A percentile compares a stretch with the other conserved stretches of the same genome.
Evolutionary conservation across 2,113 vertebrate genomes (phyloP).

Genomic region (Paramisgurnus dabryanus): DNA sequence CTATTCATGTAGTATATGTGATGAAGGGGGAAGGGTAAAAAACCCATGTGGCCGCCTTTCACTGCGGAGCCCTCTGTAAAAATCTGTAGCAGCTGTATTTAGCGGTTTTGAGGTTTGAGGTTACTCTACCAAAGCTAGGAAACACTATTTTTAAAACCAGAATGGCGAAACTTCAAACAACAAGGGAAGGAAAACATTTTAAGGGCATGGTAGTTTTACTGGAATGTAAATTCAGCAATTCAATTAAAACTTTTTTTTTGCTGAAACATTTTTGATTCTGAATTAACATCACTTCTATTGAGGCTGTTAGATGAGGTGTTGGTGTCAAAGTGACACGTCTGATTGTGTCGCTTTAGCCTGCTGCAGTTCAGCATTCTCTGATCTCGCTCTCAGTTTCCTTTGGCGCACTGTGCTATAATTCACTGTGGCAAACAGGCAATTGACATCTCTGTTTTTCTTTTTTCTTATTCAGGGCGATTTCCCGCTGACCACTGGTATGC

Average conservation of each 20-base stretch:
- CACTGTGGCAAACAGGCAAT: conserved; percentile 24
- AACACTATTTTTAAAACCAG: conserved; percentile 42
- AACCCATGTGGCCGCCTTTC: conserved; percentile 13
- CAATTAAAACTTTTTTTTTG: background rate
- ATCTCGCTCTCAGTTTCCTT: conserved; percentile 30
- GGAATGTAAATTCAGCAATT: conserved; percentile 13
- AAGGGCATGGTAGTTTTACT: conserved; percentile 11
- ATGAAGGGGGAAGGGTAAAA: background rate
- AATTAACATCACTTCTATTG: background rate
- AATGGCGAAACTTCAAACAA: background rate
- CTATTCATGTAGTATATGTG: conserved; percentile 28
- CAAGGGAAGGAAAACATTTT: conserved; percentile 27
- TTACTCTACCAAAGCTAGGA: conserved; percentile 37
- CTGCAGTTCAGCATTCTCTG: conserved; percentile 1
- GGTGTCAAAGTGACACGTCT: conserved; percentile 10
- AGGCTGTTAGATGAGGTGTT: background rate
- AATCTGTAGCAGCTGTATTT: conserved; percentile 16
- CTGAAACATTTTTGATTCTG: background rate
- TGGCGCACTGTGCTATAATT: conserved; percentile 41
- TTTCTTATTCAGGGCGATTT: conserved; percentile 32
- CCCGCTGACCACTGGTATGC: conserved; percentile 47
- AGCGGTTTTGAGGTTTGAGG: conserved; percentile 45
- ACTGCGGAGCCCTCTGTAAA: background rate
- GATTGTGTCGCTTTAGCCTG: conserved; percentile 9
- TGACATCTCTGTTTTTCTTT: conserved; percentile 21